Base-by-base conservation (phyloP, 2,797 vertebrate genomes). In the Cynodonichthys magdalenae region DNA sequence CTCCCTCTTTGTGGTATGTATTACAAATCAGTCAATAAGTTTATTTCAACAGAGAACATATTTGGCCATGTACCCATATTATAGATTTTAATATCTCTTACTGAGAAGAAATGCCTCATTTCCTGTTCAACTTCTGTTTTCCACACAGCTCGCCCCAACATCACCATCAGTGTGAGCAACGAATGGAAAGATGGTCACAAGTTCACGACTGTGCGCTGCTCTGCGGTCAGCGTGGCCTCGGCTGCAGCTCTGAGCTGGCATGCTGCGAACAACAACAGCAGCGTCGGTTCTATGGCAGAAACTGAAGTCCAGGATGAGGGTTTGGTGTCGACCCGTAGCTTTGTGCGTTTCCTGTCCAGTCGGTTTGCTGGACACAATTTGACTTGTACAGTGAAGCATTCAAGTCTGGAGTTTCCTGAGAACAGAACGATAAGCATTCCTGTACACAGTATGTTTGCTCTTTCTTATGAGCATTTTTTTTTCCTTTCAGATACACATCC, bases 1-100 rank as follows among this genome's bases (percentile, higher is more conserved):
- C 78, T 93, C 75, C 89, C 88, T 60, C 61, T 59, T 44, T 93
- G 92, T 55, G 87, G 92, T 92, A 89, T 73, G 90, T 87, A 78
- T 66, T 52, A 78, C 76, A 83, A 70, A 81, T 87, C 69, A 73
- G 63, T 42, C 39, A 0, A 63, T 70, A 27, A 65, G 61, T 71
- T 77, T 69, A n/a, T 77, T 52, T 60, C 52, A 75, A 64, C 31
- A 41, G 64, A 12, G 0, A 57, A 63, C 65, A 63, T 50, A 63
- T 74, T 64, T 54, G 67, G 60, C 60, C 1, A 19, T 20, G 29
- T 28, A 17, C 24, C 24, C 6, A 0, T 11, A 19, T n/a, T 29
- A 50, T 63, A 63, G 24, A 66, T 74, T 71, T 60, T 0, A 6
- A 7, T 31, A 55, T 59, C 6, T 52, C 42, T 64, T 59, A 49